These are phyloP conservation scores for Diceros bicornis DNA, from an alignment of 2,797 vertebrate genomes.

Conservation along the genomic window DNA sequence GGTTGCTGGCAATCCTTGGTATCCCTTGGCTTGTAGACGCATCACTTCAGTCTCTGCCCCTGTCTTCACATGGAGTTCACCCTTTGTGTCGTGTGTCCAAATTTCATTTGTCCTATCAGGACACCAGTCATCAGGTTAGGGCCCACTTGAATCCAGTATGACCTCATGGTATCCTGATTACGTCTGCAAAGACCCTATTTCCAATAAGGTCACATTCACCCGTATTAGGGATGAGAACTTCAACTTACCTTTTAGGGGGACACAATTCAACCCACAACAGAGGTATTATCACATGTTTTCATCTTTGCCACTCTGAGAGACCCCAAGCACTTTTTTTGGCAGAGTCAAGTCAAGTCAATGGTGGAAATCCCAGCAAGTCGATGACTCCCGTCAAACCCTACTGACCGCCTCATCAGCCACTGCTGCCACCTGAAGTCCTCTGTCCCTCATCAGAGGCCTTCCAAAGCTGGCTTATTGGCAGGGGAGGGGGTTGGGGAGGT, in stretches of 20 bases:
- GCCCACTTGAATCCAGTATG: accelerated
- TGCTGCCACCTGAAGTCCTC: background rate
- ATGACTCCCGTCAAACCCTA: conserved; percentile 51
- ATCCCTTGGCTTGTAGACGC: accelerated
- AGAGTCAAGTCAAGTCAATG: conserved; percentile 72
- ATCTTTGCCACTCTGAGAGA: background rate
- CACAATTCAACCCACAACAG: background rate
- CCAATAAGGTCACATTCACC: accelerated
- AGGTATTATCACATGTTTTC: accelerated
- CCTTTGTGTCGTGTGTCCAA: accelerated
- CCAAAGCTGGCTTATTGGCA: accelerated
- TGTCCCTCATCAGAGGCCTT: background rate
- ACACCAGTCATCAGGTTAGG: too few relatives aligned
- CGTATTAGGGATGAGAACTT: background rate
- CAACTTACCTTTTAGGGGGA: background rate
- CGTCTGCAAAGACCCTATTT: background rate
- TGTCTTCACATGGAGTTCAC: background rate
- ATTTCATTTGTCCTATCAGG: background rate
- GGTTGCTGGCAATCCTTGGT: accelerated
- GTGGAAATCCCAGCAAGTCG: conserved; percentile 69
- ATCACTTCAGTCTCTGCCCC: accelerated
- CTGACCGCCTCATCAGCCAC: background rate
- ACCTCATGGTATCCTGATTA: background rate
- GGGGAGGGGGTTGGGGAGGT: background rate
- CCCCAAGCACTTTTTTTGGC: conserved; percentile 72